Percentiles rank a stretch among this genome's conserved stretches.
Conservation (phyloP, 2,797 vertebrate genomes). For the Acipenser ruthenus region DNA sequence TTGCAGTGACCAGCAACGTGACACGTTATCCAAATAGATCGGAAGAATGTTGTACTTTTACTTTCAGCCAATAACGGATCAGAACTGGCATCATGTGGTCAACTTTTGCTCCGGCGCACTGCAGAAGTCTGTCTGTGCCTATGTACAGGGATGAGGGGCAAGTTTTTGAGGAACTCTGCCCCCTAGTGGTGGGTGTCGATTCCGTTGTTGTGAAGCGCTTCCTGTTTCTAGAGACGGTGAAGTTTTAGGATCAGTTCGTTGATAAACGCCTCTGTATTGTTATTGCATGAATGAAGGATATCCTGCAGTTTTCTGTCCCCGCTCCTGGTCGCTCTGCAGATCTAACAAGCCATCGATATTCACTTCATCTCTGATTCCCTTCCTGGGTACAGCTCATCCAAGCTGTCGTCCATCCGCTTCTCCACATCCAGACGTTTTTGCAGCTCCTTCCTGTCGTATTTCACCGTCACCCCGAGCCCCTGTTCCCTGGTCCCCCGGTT, state of each 20-base stretch:
- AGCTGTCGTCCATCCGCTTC: conserved; percentile 76
- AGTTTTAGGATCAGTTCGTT: conserved; percentile 46
- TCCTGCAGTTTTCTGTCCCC: conserved; percentile 63
- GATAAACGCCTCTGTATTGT: conserved; percentile 46
- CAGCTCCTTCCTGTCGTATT: conserved; percentile 81
- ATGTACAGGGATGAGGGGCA: too few relatives aligned
- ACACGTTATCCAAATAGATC: too few relatives aligned
- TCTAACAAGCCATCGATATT: conserved; percentile 77
- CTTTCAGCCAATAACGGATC: too few relatives aligned
- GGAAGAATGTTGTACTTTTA: too few relatives aligned
- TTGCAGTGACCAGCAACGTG: too few relatives aligned
- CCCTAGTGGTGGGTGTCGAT: too few relatives aligned
- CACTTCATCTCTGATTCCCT: conserved; percentile 71
- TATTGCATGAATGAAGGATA: conserved; percentile 39
- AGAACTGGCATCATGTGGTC: too few relatives aligned
- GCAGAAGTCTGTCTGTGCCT: too few relatives aligned
- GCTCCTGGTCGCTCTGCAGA: conserved; percentile 57
- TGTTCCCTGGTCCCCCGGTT: conserved; percentile 41
- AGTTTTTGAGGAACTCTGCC: too few relatives aligned
- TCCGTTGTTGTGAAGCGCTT: conserved; percentile 51
- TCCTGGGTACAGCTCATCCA: conserved; percentile 67
- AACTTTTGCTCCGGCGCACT: too few relatives aligned
- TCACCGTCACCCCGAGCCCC: conserved; percentile 68
- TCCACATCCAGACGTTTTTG: conserved; percentile 79
- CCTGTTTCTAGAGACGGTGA: conserved; percentile 50